phyloP scores from a whole-genome alignment of 2,113 vertebrate genomes.

The Pedetes capensis region DNA sequence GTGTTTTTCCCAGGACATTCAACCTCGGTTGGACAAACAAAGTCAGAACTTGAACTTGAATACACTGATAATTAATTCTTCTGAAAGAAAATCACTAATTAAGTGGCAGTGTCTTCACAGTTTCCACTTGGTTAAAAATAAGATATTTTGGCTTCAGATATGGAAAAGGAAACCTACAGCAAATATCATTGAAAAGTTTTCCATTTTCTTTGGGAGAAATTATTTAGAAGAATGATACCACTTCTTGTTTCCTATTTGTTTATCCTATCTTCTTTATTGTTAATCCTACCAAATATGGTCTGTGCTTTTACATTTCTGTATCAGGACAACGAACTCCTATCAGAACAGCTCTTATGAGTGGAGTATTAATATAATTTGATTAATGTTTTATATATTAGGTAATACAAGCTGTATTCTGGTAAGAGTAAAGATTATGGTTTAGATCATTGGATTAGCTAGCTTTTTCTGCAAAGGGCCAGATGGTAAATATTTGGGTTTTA shows the following conservation, averaged over 20 bases:
- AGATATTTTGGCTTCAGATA: not conserved
- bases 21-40: constrained; percentile 38
- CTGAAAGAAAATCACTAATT: not conserved
- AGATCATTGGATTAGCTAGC: not conserved
- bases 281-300: not conserved
- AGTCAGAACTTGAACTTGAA: constrained; percentile 13
- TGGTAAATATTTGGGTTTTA: not conserved
- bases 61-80: not conserved
- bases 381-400: not conserved
- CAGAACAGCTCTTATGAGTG: not conserved
- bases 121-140: not conserved
- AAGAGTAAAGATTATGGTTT: not conserved
- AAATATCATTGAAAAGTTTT: not conserved
- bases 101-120: not conserved
- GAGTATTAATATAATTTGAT: not conserved
- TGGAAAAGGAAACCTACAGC: constrained; percentile 3
- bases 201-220: not conserved
- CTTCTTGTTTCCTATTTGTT: not conserved
- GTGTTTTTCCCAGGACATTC: not conserved
- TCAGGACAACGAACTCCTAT: not conserved
- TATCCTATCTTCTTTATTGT: not conserved
- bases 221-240: not conserved
- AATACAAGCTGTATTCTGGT: not conserved
- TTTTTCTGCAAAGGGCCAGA: not conserved
- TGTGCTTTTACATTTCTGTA: not conserved